Evolutionary conservation across 2,888 invertebrate genomes (phyloP).

Genomic region (Lasioglossum vierecki): DNA sequence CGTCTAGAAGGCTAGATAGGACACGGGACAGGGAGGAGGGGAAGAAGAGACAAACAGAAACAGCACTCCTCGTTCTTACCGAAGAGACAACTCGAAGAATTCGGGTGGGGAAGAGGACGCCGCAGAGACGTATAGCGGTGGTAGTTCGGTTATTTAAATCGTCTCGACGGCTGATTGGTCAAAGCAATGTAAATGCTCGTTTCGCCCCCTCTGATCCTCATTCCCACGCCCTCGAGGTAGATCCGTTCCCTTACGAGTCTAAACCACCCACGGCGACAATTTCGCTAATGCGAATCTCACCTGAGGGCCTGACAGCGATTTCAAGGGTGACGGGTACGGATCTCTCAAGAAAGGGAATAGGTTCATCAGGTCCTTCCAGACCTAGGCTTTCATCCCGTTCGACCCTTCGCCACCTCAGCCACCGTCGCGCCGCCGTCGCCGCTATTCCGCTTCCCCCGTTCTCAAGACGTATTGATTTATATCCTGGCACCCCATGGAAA

Average conservation of each 20-base stretch:
- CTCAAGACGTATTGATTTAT: slow-evolving; percentile 74
- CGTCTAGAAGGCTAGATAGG: neutral
- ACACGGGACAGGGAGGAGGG: neutral
- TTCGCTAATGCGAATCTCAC: slow-evolving; percentile 73
- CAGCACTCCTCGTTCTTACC: neutral
- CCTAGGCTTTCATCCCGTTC: slow-evolving; percentile 32
- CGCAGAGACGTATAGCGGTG: slow-evolving; percentile 35
- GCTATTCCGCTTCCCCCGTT: slow-evolving; percentile 14
- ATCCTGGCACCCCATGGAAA: slow-evolving; percentile 63
- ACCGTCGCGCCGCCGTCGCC: neutral
- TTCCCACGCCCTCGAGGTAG: too few species aligned
- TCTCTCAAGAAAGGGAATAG: slow-evolving; percentile 40
- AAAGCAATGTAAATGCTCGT: slow-evolving; percentile 71
- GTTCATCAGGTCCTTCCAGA: slow-evolving; percentile 38
- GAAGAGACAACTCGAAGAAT: slow-evolving; percentile 58
- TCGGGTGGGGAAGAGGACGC: slow-evolving; percentile 55
- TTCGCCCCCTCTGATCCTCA: slow-evolving; percentile 30
- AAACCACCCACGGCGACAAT: slow-evolving; percentile 66
- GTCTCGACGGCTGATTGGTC: slow-evolving; percentile 70
- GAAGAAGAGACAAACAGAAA: neutral
- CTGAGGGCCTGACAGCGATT: slow-evolving; percentile 67
- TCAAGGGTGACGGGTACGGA: slow-evolving; percentile 51
- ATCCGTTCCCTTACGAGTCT: slow-evolving; percentile 34
- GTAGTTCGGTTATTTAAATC: slow-evolving; percentile 72
- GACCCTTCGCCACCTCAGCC: neutral